phyloP scores from a whole-genome alignment of 2,888 invertebrate species.

The Cheilosia urbana region DNA sequence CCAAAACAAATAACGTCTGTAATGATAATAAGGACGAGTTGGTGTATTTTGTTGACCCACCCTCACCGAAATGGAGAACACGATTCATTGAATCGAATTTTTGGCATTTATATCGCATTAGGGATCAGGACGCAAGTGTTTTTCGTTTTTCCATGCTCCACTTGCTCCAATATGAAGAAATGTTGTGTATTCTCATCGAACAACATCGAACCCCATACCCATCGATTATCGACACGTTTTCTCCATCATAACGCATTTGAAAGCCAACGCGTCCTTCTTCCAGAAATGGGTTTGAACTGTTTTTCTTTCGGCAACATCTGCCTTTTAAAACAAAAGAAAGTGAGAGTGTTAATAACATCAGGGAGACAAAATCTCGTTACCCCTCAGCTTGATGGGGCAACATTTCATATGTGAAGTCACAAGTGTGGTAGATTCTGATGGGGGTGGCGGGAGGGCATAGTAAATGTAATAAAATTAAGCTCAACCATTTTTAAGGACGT shows the following conservation, averaged over 20 bases:
- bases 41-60: neutral
- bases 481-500: constrained; percentile 4
- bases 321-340: constrained; percentile 35
- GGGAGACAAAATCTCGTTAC: constrained; percentile 5
- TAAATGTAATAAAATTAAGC: constrained; percentile 29
- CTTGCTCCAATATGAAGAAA: constrained; percentile 27
- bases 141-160: constrained; percentile 17
- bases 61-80: neutral
- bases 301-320: constrained; percentile 57
- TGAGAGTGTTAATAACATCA: constrained; percentile 41
- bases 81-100: constrained; percentile 66
- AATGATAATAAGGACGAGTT: constrained; percentile 46
- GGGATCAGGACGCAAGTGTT: constrained; percentile 49
- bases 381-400: constrained; percentile 16
- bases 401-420: constrained; percentile 46
- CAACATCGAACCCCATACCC: constrained; percentile 38
- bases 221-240: constrained; percentile 71
- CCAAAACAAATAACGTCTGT: constrained; percentile 34
- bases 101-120: constrained; percentile 71
- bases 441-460: neutral
- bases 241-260: constrained; percentile 66
- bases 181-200: constrained; percentile 22
- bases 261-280: constrained; percentile 32
- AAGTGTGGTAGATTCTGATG: constrained; percentile 37
- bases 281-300: constrained; percentile 19